phyloP scores from a whole-genome alignment of 1,140 invertebrate genomes.

The Ericerus pela region DNA sequence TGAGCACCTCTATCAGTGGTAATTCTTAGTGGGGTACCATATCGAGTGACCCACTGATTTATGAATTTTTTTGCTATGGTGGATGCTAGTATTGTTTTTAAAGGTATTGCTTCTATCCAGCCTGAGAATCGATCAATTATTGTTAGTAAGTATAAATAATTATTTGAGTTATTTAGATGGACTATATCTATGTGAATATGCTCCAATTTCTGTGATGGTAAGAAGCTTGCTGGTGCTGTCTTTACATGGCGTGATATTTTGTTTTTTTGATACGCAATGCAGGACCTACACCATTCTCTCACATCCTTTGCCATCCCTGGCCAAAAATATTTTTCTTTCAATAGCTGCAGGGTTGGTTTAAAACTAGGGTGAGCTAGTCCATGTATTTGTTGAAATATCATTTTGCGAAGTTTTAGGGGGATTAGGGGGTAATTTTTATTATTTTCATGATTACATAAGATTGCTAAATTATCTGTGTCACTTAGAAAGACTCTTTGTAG shows the following conservation, averaged over 20 bases:
- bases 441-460: constrained; percentile 22
- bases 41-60: too few relatives aligned
- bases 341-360: constrained; percentile 23
- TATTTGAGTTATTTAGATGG: too few relatives aligned
- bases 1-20: too few relatives aligned
- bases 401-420: constrained; percentile 18
- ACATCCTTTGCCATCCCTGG: constrained; percentile 27
- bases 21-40: too few relatives aligned
- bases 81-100: too few relatives aligned
- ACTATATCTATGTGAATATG: too few relatives aligned
- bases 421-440: constrained; percentile 20
- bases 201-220: too few relatives aligned
- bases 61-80: too few relatives aligned
- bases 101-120: too few relatives aligned
- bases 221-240: too few relatives aligned
- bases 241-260: constrained; percentile 27
- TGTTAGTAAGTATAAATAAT: too few relatives aligned
- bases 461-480: constrained; percentile 22
- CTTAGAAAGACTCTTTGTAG: neutral
- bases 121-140: too few relatives aligned
- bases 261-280: constrained; percentile 24
- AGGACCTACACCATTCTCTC: constrained; percentile 20
- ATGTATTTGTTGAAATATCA: constrained; percentile 24
- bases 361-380: constrained; percentile 24
- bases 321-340: constrained; percentile 32